Conservation (phyloP, 1,140 invertebrate genomes). For the Drosophila busckii region DNA sequence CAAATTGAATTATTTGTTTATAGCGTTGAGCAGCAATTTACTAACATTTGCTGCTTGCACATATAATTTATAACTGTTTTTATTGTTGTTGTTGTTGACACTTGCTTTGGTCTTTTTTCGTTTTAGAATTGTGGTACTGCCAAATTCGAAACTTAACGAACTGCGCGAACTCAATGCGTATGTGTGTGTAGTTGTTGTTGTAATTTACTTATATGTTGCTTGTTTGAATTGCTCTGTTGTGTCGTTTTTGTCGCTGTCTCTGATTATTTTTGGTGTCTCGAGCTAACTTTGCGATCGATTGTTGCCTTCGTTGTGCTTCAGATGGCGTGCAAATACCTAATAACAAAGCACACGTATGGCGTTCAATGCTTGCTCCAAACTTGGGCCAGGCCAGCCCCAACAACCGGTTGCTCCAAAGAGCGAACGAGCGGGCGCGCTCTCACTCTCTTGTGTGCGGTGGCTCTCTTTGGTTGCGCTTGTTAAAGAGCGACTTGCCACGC, state of each 20-base stretch:
- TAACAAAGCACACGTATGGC: slow-evolving; percentile 63
- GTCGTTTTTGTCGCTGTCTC: slow-evolving; percentile 46
- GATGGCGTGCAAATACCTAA: slow-evolving; percentile 72
- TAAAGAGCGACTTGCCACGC: slow-evolving; percentile 1
- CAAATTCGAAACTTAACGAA: slow-evolving; percentile 30
- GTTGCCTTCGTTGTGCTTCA: slow-evolving; percentile 74
- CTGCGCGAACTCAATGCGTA: too few species aligned
- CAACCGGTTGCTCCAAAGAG: slow-evolving; percentile 47
- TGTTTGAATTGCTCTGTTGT: slow-evolving; percentile 31
- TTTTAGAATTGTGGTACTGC: slow-evolving; percentile 37
- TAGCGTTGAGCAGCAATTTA: too few species aligned
- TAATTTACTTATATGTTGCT: too few species aligned
- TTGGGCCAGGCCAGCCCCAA: slow-evolving; percentile 37
- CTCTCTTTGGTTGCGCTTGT: neutral
- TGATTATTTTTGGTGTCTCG: slow-evolving; percentile 45
- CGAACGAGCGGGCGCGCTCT: neutral
- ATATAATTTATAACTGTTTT: slow-evolving; percentile 18
- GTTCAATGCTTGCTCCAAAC: slow-evolving; percentile 57
- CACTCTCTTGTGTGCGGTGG: slow-evolving; percentile 6
- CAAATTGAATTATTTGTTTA: too few species aligned
- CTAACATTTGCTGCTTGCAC: too few species aligned
- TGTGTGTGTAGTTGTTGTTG: slow-evolving; percentile 18
- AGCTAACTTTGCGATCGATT: slow-evolving; percentile 68
- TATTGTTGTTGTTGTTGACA: slow-evolving; percentile 5
- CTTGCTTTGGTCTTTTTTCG: slow-evolving; percentile 42